phyloP scores from a whole-genome alignment of 2,888 invertebrate species.

The Entomobrya multifasciata region DNA sequence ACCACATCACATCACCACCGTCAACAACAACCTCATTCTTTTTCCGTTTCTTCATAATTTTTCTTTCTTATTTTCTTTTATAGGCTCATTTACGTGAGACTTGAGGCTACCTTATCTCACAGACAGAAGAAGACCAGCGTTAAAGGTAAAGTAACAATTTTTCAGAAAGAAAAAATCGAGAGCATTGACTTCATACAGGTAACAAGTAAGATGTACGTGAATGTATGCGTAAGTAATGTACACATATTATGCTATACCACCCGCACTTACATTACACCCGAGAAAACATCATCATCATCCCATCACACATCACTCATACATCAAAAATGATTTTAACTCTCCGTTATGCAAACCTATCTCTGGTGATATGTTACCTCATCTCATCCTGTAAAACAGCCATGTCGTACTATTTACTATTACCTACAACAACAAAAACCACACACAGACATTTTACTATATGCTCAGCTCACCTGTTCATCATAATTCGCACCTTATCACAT shows the following conservation, averaged over 20 bases:
- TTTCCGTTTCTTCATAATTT: not conserved
- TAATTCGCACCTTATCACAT: slow-evolving; percentile 64
- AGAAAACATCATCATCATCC: slow-evolving; percentile 51
- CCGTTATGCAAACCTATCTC: slow-evolving; percentile 60
- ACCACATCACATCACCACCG: slow-evolving; percentile 5
- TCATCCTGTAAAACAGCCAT: not conserved
- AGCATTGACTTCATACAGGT: slow-evolving; percentile 61
- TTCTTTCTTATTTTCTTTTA: slow-evolving; percentile 15
- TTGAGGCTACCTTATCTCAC: not conserved
- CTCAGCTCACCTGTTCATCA: slow-evolving; percentile 1
- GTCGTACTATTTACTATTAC: slow-evolving; percentile 31
- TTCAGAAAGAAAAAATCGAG: slow-evolving; percentile 58
- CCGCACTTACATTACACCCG: too few relatives aligned
- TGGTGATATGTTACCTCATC: slow-evolving; percentile 13
- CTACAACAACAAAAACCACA: slow-evolving; percentile 16
- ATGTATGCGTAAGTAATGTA: not conserved
- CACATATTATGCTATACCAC: not conserved
- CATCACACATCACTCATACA: slow-evolving; percentile 28
- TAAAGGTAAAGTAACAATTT: slow-evolving; percentile 29
- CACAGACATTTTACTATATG: not conserved
- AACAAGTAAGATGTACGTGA: not conserved
- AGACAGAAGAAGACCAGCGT: too few relatives aligned
- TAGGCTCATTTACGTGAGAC: slow-evolving; percentile 8
- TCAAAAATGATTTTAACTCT: slow-evolving; percentile 9
- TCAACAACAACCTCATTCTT: slow-evolving; percentile 24